A percentile compares a stretch with the other conserved stretches of the same genome.
phyloP scores from a whole-genome alignment of 2,888 invertebrate species.

The Xanthorhoe spadicearia region DNA sequence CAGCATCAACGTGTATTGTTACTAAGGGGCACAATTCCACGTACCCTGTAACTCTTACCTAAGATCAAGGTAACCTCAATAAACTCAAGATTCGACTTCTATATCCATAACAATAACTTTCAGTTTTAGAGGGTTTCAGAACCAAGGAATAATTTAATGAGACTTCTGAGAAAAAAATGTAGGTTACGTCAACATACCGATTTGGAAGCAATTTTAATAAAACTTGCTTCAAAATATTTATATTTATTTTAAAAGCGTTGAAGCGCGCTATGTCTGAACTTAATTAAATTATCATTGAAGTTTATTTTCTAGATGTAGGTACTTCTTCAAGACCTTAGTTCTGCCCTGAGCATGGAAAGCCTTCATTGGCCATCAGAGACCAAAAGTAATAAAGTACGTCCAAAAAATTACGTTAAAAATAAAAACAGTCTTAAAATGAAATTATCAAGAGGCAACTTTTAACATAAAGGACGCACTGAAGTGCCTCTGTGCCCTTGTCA shows the following conservation, averaged over 20 bases:
- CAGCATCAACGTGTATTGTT: conserved; percentile 8
- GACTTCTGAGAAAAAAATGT: conserved; percentile 26
- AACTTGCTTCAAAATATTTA: not conserved
- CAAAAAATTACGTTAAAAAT: not conserved
- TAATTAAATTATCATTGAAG: not conserved
- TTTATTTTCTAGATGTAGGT: too few species aligned
- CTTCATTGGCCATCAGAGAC: not conserved
- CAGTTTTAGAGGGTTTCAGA: conserved; percentile 43
- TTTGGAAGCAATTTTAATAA: not conserved
- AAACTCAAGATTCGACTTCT: conserved; percentile 44
- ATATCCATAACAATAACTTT: conserved; percentile 47
- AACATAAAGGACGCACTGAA: not conserved
- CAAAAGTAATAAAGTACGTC: not conserved
- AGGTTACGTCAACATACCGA: not conserved
- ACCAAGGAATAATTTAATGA: conserved; percentile 55
- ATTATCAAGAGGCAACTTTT: not conserved
- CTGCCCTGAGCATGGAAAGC: too few species aligned
- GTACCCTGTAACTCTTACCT: conserved; percentile 17
- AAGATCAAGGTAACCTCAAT: conserved; percentile 39
- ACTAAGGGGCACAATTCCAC: conserved; percentile 7
- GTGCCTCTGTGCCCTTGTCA: not conserved
- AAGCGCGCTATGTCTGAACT: not conserved
- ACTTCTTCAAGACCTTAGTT: too few species aligned
- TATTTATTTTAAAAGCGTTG: not conserved
- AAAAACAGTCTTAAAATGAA: not conserved